Percentiles rank a stretch among this genome's conserved stretches.
phyloP scores from a whole-genome alignment of 2,113 vertebrate genomes.

The Alosa alosa region DNA sequence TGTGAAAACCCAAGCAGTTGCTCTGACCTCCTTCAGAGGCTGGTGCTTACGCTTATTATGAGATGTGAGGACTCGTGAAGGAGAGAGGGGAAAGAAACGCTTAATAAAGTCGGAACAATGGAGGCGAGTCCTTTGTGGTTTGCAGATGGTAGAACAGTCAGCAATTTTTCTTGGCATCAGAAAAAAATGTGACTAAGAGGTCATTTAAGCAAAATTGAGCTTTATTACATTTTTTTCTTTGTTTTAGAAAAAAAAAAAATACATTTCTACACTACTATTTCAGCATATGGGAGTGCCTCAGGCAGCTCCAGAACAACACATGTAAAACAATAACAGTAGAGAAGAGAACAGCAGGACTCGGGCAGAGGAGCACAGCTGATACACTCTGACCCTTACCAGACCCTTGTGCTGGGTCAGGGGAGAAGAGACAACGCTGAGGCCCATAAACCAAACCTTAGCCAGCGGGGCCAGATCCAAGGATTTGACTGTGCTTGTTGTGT shows the following conservation, averaged over 20 bases:
- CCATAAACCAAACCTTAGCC: neutral
- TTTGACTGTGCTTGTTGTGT: neutral
- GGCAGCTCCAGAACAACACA: slow-evolving; percentile 36
- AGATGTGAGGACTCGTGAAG: slow-evolving; percentile 17
- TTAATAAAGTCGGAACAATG: slow-evolving; percentile 11
- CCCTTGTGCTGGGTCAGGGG: slow-evolving; percentile 44
- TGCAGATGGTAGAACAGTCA: slow-evolving; percentile 23
- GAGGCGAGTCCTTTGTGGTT: slow-evolving; percentile 7
- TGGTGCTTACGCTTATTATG: slow-evolving; percentile 34
- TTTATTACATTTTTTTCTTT: slow-evolving; percentile 63
- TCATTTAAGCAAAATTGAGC: slow-evolving; percentile 51
- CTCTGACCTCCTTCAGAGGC: slow-evolving; percentile 32
- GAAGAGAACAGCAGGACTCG: slow-evolving; percentile 51
- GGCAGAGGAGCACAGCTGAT: slow-evolving; percentile 50
- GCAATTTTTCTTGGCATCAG: slow-evolving; percentile 37
- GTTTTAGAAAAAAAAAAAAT: slow-evolving; percentile 44
- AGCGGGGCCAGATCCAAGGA: neutral
- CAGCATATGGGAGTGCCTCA: slow-evolving; percentile 51
- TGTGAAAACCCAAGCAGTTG: slow-evolving; percentile 2
- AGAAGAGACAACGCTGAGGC: neutral
- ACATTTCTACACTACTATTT: slow-evolving; percentile 54
- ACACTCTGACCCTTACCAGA: slow-evolving; percentile 47
- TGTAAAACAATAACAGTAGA: slow-evolving; percentile 53
- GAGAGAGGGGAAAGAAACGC: slow-evolving; percentile 7
- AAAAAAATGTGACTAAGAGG: slow-evolving; percentile 32